Conservation (phyloP, 1,140 invertebrate species). For the Drosophila guanche region DNA sequence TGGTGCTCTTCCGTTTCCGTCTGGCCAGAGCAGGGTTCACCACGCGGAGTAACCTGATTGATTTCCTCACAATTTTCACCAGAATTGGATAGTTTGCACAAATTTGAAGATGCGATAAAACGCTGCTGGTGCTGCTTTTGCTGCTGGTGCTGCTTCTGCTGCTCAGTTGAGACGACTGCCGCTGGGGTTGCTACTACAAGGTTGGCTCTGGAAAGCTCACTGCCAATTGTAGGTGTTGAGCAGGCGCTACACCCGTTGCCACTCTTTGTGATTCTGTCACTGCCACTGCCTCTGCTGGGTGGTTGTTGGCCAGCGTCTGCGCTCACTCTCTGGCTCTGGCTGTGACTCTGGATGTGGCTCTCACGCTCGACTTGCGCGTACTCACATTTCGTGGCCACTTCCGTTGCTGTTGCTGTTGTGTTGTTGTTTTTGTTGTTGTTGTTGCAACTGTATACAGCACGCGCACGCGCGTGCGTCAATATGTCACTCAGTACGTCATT, state of each 20-base stretch:
- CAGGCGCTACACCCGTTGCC: conserved; percentile 64
- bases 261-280: conserved; percentile 6
- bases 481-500: conserved; percentile 40
- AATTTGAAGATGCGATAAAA: too few species aligned
- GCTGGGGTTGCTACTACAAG: conserved; percentile 44
- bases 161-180: conserved; percentile 76
- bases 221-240: conserved; percentile 72
- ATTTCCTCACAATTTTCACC: conserved; percentile 34
- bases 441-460: conserved; percentile 73
- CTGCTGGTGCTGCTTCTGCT: conserved; percentile 63
- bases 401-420: conserved; percentile 47
- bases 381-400: conserved; percentile 69
- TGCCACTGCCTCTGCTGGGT: conserved; percentile 42
- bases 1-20: conserved; percentile 2
- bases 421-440: conserved; percentile 28
- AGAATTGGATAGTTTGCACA: conserved; percentile 27
- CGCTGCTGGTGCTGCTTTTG: conserved; percentile 27
- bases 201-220: conserved; percentile 75
- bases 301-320: conserved; percentile 66
- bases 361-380: conserved; percentile 78
- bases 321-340: conserved; percentile 45
- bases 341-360: conserved; percentile 31
- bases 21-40: too few species aligned
- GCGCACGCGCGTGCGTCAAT: conserved; percentile 58
- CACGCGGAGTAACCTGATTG: conserved; percentile 8